Base-by-base conservation (phyloP, 2,113 vertebrate genomes). In the Thalassoma bifasciatum region DNA sequence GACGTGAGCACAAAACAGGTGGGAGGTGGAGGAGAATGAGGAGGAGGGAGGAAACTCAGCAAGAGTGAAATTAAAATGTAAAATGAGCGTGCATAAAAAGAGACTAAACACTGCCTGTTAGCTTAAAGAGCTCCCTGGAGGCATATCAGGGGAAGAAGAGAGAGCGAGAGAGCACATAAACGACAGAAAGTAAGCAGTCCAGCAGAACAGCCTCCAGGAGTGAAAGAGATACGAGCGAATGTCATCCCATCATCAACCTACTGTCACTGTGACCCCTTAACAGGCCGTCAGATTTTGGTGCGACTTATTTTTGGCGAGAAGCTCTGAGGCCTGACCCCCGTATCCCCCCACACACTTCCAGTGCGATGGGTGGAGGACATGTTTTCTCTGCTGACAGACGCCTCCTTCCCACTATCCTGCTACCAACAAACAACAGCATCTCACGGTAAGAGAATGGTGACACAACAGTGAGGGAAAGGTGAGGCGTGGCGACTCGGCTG, bases 241-340 rank as follows among this genome's bases (percentile, higher is more conserved):
- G 81, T 82, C 54, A 38, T 56, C 82, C 70, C 78, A 65, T 42
- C 60, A 78, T 68, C 68, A 42, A 26, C 82, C 80, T 84, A 91
- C 91, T 91, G 90, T 91, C 90, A 92, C 90, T 89, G 88, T 73
- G 90, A 92, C 91, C 84, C 75, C 83, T 88, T 88, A 83, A 84
- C 82, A 38, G 69, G 74, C 86, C 74, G 30, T 75, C 58, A 76
- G 78, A 67, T 85, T 86, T 77, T 75, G 82, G 81, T 79, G 72
- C 76, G 83, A 82, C 90, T 88, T 91, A 89, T 91, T 90, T 91
- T 84, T 79, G 77, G 17, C 4, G 44, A 19, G 6, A 42, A 54
- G 77, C 72, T 72, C 61, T 24, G 75, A 77, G 77, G 62, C 22
- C 58, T 52, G 65, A 75, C 51, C 5, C 22, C 60, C n/a, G 26